Evolutionary conservation across 2,113 vertebrate species (phyloP).

Genomic region (Cyprinodon tularosa): DNA sequence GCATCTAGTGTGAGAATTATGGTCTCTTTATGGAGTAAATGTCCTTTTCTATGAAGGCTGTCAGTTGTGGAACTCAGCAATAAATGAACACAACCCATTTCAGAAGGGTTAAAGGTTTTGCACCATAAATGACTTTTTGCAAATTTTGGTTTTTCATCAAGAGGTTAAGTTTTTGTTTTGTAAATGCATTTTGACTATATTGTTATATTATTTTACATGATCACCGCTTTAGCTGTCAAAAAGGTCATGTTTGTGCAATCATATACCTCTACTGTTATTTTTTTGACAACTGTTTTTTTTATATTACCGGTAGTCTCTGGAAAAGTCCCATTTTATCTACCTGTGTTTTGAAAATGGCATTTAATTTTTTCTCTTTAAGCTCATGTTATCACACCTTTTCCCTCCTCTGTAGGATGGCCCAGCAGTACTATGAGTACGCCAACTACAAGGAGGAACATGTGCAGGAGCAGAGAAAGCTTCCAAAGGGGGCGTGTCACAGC

Average conservation of each 20-base stretch:
- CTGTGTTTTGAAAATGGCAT: not conserved
- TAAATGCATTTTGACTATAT: not conserved
- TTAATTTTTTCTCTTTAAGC: not conserved
- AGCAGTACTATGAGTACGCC: slow-evolving; percentile 92
- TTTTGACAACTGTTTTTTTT: too few relatives aligned
- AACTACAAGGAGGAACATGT: slow-evolving; percentile 91
- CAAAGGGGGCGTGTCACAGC: slow-evolving; percentile 82
- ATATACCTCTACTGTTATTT: too few relatives aligned
- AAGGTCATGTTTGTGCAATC: too few relatives aligned
- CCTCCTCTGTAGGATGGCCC: slow-evolving; percentile 84
- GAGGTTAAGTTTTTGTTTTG: not conserved
- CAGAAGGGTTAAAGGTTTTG: not conserved
- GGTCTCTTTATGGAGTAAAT: not conserved
- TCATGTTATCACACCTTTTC: not conserved
- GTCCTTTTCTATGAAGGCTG: not conserved
- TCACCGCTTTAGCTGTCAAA: too few relatives aligned
- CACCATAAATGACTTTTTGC: not conserved
- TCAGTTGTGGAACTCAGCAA: not conserved
- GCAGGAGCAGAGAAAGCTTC: slow-evolving; percentile 81
- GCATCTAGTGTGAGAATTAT: not conserved
- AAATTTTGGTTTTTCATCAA: not conserved
- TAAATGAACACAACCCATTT: not conserved
- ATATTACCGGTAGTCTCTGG: too few relatives aligned
- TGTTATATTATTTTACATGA: too few relatives aligned
- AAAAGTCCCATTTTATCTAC: too few relatives aligned